Percentiles rank a stretch among this genome's conserved stretches.
Evolutionary conservation across 2,113 vertebrate genomes (phyloP).

Genomic region (Onychostoma macrolepis): DNA sequence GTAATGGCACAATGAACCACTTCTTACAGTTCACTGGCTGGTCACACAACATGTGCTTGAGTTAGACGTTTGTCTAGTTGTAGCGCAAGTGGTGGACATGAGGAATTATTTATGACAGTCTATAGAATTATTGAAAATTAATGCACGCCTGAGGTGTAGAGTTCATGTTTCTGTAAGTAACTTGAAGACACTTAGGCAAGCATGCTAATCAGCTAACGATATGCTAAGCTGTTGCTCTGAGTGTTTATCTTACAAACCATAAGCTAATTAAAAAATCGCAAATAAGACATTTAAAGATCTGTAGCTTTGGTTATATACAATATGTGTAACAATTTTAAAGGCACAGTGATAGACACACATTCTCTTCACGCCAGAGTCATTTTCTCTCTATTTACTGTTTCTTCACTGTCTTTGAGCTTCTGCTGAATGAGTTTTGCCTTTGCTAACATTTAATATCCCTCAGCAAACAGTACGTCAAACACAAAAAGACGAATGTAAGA

Average conservation of each 20-base stretch:
- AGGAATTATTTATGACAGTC: background rate
- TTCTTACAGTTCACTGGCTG: background rate
- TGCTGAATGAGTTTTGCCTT: background rate
- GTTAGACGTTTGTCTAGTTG: background rate
- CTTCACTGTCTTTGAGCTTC: background rate
- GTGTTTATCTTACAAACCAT: background rate
- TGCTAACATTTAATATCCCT: constrained; percentile 36
- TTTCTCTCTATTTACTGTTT: background rate
- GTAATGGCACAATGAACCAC: background rate
- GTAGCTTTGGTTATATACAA: background rate
- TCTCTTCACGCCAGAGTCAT: background rate
- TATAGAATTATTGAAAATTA: background rate
- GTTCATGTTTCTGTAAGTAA: background rate
- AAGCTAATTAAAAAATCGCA: background rate
- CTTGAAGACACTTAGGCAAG: background rate
- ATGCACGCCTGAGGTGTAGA: background rate
- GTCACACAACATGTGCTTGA: background rate
- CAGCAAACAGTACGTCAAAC: constrained; percentile 9
- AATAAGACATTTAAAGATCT: background rate
- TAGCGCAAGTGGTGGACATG: background rate
- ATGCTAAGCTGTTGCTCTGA: background rate
- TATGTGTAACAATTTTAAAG: background rate
- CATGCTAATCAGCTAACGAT: background rate
- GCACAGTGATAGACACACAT: background rate
- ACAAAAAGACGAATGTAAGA: background rate